Base-by-base conservation (phyloP, 2,113 vertebrate genomes). In the Passer montanus region DNA sequence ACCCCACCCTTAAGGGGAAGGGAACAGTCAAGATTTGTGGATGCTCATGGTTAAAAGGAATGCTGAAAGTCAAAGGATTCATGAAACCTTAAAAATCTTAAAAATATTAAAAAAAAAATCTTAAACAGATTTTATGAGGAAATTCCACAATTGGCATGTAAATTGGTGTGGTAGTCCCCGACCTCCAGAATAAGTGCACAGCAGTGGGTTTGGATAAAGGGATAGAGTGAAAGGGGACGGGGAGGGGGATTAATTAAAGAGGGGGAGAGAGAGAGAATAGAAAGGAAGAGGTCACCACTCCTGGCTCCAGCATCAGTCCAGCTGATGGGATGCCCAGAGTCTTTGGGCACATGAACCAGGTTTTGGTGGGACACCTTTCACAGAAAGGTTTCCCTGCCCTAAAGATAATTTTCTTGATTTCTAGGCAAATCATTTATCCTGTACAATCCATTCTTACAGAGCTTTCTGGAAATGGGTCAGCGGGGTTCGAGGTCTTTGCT, bases 1-100 rank as follows among this genome's bases (percentile, higher is more conserved):
- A 43, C 4, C 5, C 21, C 19, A 10, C 8, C 26, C 21, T 56
- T 49, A 18, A 33, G 22, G 8, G 11, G 22, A 50, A 52, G 18
- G 15, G 24, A 66, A 6, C 12, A 50, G 31, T 5, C 17, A 50
- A 37, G 22, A 22, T 6, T 50, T 0, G 0, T 15, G 10, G 21
- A 23, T 15, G 4, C 11, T 44, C 12, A 4, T 19, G 22, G 21
- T 2, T 41, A 35, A 35, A 73, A 50, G 8, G 31, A 58, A 33
- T 0, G 1, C 37, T 15, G 9, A 20, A 74, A 44, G 15, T 18
- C 31, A 50, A 19, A 50, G 35, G 7, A 10, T 28, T 7, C 6
- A 15, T 7, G 23, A 73, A 81, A 20, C 7, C 18, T 31, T 31
- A 31, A 58, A n/a, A 58, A 21, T 56, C 53, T 56, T 33, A 33